Conservation (phyloP, 1,140 invertebrate species). For the Drosophila murphyi region DNA sequence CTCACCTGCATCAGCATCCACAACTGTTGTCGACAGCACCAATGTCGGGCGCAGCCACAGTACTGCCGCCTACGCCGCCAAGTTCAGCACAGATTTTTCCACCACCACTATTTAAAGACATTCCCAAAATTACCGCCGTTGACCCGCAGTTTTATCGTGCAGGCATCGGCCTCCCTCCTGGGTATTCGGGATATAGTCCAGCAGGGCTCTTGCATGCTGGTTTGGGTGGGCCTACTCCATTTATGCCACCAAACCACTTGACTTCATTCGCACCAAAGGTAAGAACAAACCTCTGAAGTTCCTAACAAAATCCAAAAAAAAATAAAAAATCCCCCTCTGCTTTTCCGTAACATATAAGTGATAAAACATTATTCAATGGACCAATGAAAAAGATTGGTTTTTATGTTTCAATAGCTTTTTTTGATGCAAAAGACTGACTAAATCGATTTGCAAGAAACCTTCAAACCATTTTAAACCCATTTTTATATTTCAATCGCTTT, state of each 20-base stretch:
- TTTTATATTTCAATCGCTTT: no score
- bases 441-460: no score
- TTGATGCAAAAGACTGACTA: no score
- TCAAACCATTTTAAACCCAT: no score
- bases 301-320: no score
- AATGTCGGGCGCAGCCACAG: conserved; percentile 89
- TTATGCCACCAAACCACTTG: conserved; percentile 91
- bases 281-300: conserved; percentile 66
- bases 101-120: conserved; percentile 91
- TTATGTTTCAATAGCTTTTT: neutral
- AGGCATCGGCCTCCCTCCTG: conserved; percentile 88
- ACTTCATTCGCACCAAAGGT: conserved; percentile 96
- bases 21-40: conserved; percentile 89
- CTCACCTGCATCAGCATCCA: conserved; percentile 95
- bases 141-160: conserved; percentile 92
- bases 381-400: neutral
- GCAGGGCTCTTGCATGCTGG: conserved; percentile 89
- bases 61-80: conserved; percentile 83
- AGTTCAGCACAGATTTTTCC: conserved; percentile 85
- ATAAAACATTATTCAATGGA: neutral
- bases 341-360: neutral
- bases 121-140: conserved; percentile 91
- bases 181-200: conserved; percentile 92
- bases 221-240: conserved; percentile 90
- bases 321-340: neutral